Evolutionary conservation across 2,113 vertebrate species (phyloP), one percentile per base, ranked within the genome.

Genomic region (Cricetomys ansorgei): DNA sequence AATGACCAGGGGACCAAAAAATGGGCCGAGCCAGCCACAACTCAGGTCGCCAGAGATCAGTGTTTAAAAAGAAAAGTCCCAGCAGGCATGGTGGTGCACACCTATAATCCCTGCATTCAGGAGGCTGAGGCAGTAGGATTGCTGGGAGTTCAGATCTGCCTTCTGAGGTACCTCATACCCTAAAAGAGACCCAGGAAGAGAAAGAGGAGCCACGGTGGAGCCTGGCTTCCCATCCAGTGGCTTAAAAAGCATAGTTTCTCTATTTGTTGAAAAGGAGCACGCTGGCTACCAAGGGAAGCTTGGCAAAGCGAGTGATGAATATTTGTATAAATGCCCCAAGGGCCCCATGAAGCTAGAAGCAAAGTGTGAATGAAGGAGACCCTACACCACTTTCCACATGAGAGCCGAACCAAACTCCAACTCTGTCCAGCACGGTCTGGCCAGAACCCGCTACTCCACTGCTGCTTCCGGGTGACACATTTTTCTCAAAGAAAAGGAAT

Each of bases 401-500:
- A n/a, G 75, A 65, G 23, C 76, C 27, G 6, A 77, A 55, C 19
- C 15, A 8, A 64, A 85, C 67, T 80, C 95, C 81, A 48, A 27
- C 13, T 21, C 12, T 1, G 59, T 37, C 55, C 55, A 34, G 40
- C 40, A 29, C 85, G 72, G 50, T 70, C 8, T 5, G 15, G 37
- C 64, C 92, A 75, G 59, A 69, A 37, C 77, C 87, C 3, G 12
- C 50, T 72, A 21, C 67, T 73, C 27, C n/a, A n/a, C n/a, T 10
- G 29, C 57, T n/a, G 45, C 59, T 29, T 70, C 92, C 11, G 1
- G 90, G 29, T 8, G 40, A n/a, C n/a, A 77, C 93, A 73, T 73
- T 94, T 93, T 95, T 76, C 87, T 85, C 69, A n/a, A 4, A 50
- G 64, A 92, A 62, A 85, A 95, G 43, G 88, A 95, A 97, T 87